Evolutionary conservation across 2,797 vertebrate species (phyloP).

Genomic region (Falco naumanni): DNA sequence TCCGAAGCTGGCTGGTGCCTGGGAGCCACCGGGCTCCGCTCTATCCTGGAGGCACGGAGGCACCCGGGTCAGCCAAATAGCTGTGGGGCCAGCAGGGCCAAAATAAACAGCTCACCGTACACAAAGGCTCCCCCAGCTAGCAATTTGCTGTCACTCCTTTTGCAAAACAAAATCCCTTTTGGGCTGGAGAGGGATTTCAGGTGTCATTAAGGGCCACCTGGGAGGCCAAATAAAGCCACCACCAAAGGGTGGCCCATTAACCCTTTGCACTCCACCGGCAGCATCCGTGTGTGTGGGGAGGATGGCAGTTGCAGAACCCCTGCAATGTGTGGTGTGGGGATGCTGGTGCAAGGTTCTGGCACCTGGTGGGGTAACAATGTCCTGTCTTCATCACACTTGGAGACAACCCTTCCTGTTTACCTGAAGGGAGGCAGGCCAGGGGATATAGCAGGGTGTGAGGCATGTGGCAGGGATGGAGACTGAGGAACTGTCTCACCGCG

Average conservation of each 20-base stretch:
- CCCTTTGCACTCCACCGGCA: background rate
- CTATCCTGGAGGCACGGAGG: background rate
- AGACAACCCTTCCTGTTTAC: background rate
- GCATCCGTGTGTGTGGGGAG: fast-evolving
- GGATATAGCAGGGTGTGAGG: background rate
- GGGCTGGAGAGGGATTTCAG: background rate
- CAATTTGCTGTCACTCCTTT: slow-evolving; percentile 34
- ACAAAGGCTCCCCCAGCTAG: slow-evolving; percentile 13
- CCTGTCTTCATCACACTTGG: background rate
- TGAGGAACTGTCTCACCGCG: background rate
- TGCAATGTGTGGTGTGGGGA: fast-evolving
- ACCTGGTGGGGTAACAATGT: background rate
- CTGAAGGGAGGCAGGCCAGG: background rate
- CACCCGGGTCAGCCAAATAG: slow-evolving; percentile 31
- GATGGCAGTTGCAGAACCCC: background rate
- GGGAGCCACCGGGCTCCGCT: slow-evolving; percentile 8
- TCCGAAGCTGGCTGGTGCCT: background rate
- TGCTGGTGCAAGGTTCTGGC: background rate
- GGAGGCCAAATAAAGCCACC: background rate
- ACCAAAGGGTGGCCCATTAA: background rate
- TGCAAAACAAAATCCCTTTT: slow-evolving; percentile 43
- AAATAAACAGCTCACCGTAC: slow-evolving; percentile 56
- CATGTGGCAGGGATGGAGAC: background rate
- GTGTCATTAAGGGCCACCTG: slow-evolving; percentile 28
- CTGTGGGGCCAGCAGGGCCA: background rate